Evolutionary conservation across 2,888 invertebrate genomes (phyloP).

Genomic region (Clivina fossor): DNA sequence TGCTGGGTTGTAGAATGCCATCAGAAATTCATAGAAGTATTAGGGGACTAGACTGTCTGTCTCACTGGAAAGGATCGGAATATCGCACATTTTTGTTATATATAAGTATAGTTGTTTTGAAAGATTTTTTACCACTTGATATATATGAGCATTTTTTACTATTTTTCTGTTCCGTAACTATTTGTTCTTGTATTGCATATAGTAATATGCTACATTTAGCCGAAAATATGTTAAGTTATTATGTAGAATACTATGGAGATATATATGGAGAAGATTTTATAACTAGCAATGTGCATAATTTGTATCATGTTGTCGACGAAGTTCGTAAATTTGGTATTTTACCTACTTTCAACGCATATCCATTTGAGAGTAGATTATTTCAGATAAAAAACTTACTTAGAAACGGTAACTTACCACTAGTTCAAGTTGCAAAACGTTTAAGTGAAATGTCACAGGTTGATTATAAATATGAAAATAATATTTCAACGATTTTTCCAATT

Average conservation of each 20-base stretch:
- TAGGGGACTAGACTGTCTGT: constrained; percentile 3
- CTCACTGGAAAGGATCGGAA: constrained; percentile 6
- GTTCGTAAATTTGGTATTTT: constrained; percentile 44
- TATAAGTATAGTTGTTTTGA: constrained; percentile 22
- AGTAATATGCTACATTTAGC: constrained; percentile 36
- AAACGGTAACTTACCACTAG: constrained; percentile 36
- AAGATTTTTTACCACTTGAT: constrained; percentile 25
- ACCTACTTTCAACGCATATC: constrained; percentile 45
- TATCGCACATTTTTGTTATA: constrained; percentile 9
- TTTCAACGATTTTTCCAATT: constrained; percentile 12
- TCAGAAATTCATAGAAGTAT: constrained; percentile 3
- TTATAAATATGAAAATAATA: constrained; percentile 15
- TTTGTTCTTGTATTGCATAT: constrained; percentile 36
- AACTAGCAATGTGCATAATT: constrained; percentile 48
- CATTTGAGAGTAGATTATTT: constrained; percentile 47
- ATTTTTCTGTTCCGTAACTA: constrained; percentile 31
- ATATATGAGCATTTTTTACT: constrained; percentile 28
- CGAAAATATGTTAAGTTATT: constrained; percentile 36
- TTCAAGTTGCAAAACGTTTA: constrained; percentile 40
- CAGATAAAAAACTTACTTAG: constrained; percentile 40
- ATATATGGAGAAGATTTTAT: constrained; percentile 46
- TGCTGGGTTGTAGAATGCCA: constrained; percentile 3
- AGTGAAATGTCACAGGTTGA: constrained; percentile 34
- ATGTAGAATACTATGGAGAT: constrained; percentile 38
- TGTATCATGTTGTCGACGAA: constrained; percentile 48